Conservation (phyloP, 2,113 vertebrate genomes). For the Colossoma macropomum region DNA sequence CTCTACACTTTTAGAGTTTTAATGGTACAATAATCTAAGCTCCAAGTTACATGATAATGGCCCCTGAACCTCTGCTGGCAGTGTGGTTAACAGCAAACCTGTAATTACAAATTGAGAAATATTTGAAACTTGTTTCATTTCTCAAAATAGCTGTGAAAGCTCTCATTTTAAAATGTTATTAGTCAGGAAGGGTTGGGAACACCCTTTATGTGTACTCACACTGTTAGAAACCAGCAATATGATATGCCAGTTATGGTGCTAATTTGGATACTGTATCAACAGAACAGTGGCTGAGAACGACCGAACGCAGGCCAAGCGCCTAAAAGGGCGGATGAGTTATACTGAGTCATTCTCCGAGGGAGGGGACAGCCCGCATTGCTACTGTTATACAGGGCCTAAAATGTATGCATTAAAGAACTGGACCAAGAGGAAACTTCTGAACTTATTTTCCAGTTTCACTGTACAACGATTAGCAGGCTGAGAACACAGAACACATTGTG, state of each 20-base stretch:
- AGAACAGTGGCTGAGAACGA: not conserved
- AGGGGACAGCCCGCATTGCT: not conserved
- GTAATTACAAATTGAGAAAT: slow-evolving; percentile 4
- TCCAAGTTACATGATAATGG: slow-evolving; percentile 1
- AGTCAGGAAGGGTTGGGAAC: not conserved
- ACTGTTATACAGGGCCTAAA: not conserved
- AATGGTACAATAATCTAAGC: not conserved
- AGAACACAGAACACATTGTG: not conserved
- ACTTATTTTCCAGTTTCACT: no score
- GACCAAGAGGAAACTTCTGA: not conserved
- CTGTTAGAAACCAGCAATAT: not conserved
- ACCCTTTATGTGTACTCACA: not conserved
- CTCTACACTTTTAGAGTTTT: not conserved
- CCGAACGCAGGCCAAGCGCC: slow-evolving; percentile 14
- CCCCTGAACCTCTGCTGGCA: not conserved
- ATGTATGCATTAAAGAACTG: not conserved
- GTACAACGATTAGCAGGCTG: not conserved
- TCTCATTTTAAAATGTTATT: not conserved
- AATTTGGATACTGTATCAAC: not conserved
- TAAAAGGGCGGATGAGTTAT: slow-evolving; percentile 7
- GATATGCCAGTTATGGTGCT: not conserved
- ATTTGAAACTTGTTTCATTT: not conserved
- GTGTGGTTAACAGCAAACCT: not conserved
- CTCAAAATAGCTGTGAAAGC: not conserved
- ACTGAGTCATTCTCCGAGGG: slow-evolving; percentile 22